phyloP scores from a whole-genome alignment of 2,888 invertebrate species.

The Andrena bucephala region DNA sequence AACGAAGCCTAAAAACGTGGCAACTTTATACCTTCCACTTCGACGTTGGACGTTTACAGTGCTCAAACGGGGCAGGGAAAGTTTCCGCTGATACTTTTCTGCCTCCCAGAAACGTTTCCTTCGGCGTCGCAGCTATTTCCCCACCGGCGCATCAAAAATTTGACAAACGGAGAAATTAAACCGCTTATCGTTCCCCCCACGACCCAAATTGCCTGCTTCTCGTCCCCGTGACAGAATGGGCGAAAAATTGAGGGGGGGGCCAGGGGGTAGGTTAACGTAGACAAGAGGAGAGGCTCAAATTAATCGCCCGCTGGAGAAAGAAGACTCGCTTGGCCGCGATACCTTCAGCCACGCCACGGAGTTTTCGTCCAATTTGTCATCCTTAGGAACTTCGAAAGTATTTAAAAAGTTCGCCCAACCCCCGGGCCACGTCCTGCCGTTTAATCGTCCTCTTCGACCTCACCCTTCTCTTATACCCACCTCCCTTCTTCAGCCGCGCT shows the following conservation, averaged over 20 bases:
- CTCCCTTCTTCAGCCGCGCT: conserved; percentile 12
- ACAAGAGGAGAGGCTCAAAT: conserved; percentile 58
- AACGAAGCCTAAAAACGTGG: too few species aligned
- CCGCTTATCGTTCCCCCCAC: conserved; percentile 37
- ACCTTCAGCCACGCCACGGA: conserved; percentile 62
- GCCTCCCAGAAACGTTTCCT: background rate
- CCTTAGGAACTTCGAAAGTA: conserved; percentile 82
- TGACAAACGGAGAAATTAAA: conserved; percentile 64
- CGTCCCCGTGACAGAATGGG: conserved; percentile 27
- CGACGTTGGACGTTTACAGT: too few species aligned
- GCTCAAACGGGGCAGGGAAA: background rate
- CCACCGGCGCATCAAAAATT: conserved; percentile 68
- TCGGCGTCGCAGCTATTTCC: background rate
- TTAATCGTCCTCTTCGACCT: conserved; percentile 71
- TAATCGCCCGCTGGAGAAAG: conserved; percentile 65
- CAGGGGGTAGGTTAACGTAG: conserved; percentile 39
- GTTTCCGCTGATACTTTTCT: background rate
- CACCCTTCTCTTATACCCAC: conserved; percentile 18
- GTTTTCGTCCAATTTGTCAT: conserved; percentile 83
- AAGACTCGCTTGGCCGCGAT: conserved; percentile 42
- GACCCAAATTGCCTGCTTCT: conserved; percentile 29
- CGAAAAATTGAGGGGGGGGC: background rate
- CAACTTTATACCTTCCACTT: too few species aligned
- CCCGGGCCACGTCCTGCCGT: conserved; percentile 74
- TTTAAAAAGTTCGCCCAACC: conserved; percentile 83